A percentile compares a stretch with the other conserved stretches of the same genome.
phyloP scores from a whole-genome alignment of 2,113 vertebrate species.

The Sylvietta virens region DNA sequence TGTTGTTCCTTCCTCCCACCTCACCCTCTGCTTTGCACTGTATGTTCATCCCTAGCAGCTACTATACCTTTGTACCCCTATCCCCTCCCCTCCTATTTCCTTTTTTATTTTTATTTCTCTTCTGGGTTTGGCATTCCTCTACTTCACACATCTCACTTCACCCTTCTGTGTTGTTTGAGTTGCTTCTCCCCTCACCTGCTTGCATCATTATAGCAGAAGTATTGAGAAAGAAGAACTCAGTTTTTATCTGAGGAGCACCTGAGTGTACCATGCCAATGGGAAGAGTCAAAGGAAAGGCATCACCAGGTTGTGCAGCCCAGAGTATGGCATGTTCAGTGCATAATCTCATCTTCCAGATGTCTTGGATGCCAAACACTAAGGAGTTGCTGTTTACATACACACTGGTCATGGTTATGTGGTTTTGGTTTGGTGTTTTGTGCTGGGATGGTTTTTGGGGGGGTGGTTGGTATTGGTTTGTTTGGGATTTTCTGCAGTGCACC shows the following conservation, averaged over 20 bases:
- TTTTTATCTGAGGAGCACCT: neutral
- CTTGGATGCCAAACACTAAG: neutral
- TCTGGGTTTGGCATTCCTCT: neutral
- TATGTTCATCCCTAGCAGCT: neutral
- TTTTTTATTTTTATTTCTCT: neutral
- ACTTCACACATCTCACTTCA: neutral
- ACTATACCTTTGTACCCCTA: neutral
- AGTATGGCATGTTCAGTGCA: neutral
- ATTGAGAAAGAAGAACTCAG: neutral
- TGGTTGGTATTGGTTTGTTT: neutral
- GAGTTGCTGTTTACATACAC: neutral
- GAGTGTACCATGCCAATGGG: neutral
- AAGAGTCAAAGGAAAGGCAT: neutral
- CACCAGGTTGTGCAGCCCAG: rapidly evolving
- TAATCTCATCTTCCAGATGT: neutral
- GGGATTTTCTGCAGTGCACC: neutral
- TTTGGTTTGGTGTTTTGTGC: neutral
- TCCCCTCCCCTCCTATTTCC: neutral
- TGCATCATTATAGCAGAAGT: neutral
- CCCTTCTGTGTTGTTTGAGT: neutral
- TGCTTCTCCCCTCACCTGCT: neutral
- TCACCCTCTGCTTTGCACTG: neutral
- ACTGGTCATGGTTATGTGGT: neutral
- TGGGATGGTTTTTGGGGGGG: neutral
- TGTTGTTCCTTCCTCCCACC: neutral